Evolutionary conservation across 2,888 invertebrate genomes (phyloP), one percentile per base, ranked within the genome.

Genomic region (Arctia plantaginis): DNA sequence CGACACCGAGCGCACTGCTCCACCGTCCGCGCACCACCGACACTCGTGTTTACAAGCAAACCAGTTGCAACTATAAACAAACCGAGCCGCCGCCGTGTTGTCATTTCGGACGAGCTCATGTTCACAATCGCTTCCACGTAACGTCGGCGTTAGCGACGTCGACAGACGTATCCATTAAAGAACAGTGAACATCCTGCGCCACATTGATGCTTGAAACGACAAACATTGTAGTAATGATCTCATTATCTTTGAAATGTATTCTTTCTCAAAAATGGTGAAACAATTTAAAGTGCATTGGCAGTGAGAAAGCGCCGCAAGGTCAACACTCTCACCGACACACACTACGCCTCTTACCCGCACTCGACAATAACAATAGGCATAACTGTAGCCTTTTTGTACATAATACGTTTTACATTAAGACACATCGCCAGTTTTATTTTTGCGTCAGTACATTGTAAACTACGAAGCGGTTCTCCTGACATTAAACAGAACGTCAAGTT

Each of bases 1-100:
- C 70, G 77, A 73, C 71, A 47, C 79, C 79, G 80, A 78, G 78
- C 74, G 80, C 76, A 69, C 80, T 75, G 77, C 79, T 71, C 79
- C 80, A 74, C 84, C 73, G 69, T 77, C 69, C 33, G 68, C 67
- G 47, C 47, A 51, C 44, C 68, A 72, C 78, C 72, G 78, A 74
- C 82, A 70, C 80, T 77, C 69, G 66, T 72, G 75, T 75, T 75
- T 75, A 75, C 75, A 47, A 72, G 39, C 71, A 71, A 66, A 10
- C 67, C 74, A 67, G 47, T 71, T 67, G 70, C 74, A 39, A 71
- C 66, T 64, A 51, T 71, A 74, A 71, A 74, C 74, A 74, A 62
- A 62, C 15, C 20, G 44, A 23, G 51, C 10, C 71, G 47, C 64
- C 67, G 74, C 30, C 74, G 72, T 68, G 64, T 68, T 64, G 64